Conservation (phyloP, 2,888 invertebrate species). For the Incurvaria masculella region DNA sequence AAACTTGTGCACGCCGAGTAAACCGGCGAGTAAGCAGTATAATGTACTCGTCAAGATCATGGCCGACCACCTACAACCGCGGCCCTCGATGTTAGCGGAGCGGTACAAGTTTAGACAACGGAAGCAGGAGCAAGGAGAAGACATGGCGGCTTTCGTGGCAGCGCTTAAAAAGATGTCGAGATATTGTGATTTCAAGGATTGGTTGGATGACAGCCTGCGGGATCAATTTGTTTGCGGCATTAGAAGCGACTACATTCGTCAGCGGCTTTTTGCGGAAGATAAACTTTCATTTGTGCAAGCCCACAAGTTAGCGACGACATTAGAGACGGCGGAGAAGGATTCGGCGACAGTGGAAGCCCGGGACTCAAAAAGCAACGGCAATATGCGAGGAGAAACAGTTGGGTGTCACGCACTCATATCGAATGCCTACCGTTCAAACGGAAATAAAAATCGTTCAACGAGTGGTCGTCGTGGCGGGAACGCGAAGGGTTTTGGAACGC, state of each 20-base stretch:
- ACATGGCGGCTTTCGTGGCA: conserved; percentile 8
- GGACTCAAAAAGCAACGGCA: too few relatives aligned
- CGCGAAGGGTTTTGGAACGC: too few relatives aligned
- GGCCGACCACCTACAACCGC: conserved; percentile 12
- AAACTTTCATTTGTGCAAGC: not conserved
- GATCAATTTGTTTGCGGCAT: conserved; percentile 6
- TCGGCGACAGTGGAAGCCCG: conserved; percentile 8
- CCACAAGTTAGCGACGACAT: not conserved
- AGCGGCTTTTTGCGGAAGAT: conserved; percentile 4
- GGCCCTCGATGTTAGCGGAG: conserved; percentile 13
- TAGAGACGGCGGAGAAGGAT: conserved; percentile 13
- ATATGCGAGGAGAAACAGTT: too few relatives aligned
- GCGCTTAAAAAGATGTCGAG: conserved; percentile 14
- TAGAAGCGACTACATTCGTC: not conserved
- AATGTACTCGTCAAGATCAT: conserved; percentile 8
- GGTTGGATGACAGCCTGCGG: conserved; percentile 2
- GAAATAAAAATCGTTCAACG: too few relatives aligned
- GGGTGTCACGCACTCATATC: too few relatives aligned
- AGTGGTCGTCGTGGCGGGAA: too few relatives aligned
- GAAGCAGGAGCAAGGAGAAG: conserved; percentile 8
- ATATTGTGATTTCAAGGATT: conserved; percentile 11
- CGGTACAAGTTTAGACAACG: conserved; percentile 15
- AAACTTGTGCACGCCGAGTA: conserved; percentile 13
- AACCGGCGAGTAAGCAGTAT: conserved; percentile 10
- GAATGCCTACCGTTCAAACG: too few relatives aligned